Percentiles rank a stretch among this genome's conserved stretches.
phyloP scores from a whole-genome alignment of 2,888 invertebrate genomes.

The Phyto melanocephala region DNA sequence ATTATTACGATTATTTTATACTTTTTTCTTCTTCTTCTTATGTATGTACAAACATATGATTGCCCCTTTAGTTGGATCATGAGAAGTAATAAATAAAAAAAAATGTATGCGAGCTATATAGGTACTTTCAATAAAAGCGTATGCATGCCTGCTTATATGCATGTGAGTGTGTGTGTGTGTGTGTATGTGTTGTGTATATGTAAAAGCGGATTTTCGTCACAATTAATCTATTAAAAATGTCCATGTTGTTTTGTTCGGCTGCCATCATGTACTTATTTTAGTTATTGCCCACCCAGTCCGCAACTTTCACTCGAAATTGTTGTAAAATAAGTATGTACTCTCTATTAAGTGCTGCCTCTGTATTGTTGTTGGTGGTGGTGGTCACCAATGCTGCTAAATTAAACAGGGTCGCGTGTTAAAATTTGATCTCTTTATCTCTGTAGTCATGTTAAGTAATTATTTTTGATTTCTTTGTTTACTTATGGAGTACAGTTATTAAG shows the following conservation, averaged over 20 bases:
- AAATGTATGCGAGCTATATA: background rate
- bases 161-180: background rate
- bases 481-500: background rate
- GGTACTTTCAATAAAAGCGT: too few species aligned
- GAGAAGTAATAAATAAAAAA: constrained; percentile 52
- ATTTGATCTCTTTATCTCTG: constrained; percentile 18
- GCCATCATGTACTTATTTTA: constrained; percentile 14
- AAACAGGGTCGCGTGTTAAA: constrained; percentile 55
- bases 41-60: too few species aligned
- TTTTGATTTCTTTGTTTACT: constrained; percentile 11
- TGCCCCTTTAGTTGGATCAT: constrained; percentile 47
- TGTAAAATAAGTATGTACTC: background rate
- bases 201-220: constrained; percentile 59
- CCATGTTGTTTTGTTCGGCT: constrained; percentile 31
- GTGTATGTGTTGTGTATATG: constrained; percentile 15
- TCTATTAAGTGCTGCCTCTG: constrained; percentile 12
- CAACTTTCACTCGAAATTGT: constrained; percentile 55
- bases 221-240: constrained; percentile 63
- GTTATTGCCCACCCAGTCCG: constrained; percentile 49
- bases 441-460: constrained; percentile 11
- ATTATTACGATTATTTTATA: constrained; percentile 49
- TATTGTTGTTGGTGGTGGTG: constrained; percentile 1
- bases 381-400: constrained; percentile 27
- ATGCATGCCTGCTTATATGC: background rate
- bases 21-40: background rate